Conservation (phyloP, 2,797 vertebrate species). For the Botia kubotai region DNA sequence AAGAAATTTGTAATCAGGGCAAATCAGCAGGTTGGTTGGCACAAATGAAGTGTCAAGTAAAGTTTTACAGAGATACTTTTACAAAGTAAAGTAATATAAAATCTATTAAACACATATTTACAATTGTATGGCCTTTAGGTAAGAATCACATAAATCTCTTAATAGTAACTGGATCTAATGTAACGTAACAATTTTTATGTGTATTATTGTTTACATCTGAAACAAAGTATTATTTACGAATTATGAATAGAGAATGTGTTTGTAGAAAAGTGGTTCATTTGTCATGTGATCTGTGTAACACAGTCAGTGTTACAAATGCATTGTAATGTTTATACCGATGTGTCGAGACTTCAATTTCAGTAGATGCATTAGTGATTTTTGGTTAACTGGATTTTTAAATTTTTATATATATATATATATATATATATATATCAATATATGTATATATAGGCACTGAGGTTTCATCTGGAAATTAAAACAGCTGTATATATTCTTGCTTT, state of each 20-base stretch:
- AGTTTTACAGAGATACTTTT: background rate
- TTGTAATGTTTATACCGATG: background rate
- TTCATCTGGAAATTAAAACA: background rate
- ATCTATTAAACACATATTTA: background rate
- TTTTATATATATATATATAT: background rate
- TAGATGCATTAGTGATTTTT: conserved; percentile 4
- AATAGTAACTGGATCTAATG: conserved; percentile 2
- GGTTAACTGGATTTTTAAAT: no score
- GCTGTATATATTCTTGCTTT: background rate
- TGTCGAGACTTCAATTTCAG: background rate
- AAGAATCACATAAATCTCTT: background rate
- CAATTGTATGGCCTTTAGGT: conserved; percentile 1
- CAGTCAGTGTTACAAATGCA: background rate
- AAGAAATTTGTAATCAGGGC: conserved; percentile 9
- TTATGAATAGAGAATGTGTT: conserved; percentile 25
- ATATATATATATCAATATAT: background rate
- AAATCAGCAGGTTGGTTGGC: background rate
- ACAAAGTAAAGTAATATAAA: background rate
- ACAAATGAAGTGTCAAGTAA: background rate
- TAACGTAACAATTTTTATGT: background rate
- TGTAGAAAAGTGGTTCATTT: background rate
- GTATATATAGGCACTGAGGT: background rate
- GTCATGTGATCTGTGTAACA: conserved; percentile 8
- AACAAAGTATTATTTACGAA: conserved; percentile 5
- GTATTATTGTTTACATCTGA: conserved; percentile 17